Evolutionary conservation across 2,888 invertebrate species (phyloP).

Genomic region (Eulithis testata): DNA sequence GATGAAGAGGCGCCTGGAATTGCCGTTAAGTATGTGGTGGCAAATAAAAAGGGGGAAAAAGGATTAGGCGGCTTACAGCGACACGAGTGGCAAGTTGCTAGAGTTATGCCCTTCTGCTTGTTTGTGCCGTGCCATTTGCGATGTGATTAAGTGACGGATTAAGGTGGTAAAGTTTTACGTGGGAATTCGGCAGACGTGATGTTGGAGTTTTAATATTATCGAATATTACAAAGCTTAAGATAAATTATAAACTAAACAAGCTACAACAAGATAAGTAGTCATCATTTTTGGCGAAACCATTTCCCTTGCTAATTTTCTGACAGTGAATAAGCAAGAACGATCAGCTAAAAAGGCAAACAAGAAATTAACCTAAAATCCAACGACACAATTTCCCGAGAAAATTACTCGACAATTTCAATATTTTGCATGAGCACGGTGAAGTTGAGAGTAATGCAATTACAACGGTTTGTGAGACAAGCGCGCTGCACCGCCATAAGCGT

Average conservation of each 20-base stretch:
- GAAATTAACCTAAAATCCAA: slow-evolving; percentile 41
- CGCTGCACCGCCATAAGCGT: slow-evolving; percentile 42
- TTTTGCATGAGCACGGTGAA: slow-evolving; percentile 56
- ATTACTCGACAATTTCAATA: slow-evolving; percentile 58
- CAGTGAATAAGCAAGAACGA: slow-evolving; percentile 7
- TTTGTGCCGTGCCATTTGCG: slow-evolving; percentile 71
- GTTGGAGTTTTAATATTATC: slow-evolving; percentile 7
- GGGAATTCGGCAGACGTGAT: slow-evolving; percentile 24
- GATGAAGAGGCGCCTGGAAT: slow-evolving; percentile 69
- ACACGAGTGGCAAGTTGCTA: slow-evolving; percentile 66
- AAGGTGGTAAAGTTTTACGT: slow-evolving; percentile 44
- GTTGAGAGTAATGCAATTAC: slow-evolving; percentile 57
- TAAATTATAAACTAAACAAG: not conserved
- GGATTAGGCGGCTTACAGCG: slow-evolving; percentile 74
- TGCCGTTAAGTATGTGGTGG: slow-evolving; percentile 78
- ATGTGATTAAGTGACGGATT: slow-evolving; percentile 73
- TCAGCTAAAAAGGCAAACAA: slow-evolving; percentile 39
- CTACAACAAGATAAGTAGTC: not conserved
- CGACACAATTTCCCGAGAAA: slow-evolving; percentile 48
- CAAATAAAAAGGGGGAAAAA: slow-evolving; percentile 73
- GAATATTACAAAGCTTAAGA: not conserved
- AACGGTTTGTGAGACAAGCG: slow-evolving; percentile 44
- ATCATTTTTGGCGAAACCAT: not conserved
- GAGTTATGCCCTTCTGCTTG: slow-evolving; percentile 67
- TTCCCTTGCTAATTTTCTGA: not conserved